These are phyloP conservation scores for Ptilodon capucinus DNA, from an alignment of 2,888 invertebrate species.

Conservation along the genomic window DNA sequence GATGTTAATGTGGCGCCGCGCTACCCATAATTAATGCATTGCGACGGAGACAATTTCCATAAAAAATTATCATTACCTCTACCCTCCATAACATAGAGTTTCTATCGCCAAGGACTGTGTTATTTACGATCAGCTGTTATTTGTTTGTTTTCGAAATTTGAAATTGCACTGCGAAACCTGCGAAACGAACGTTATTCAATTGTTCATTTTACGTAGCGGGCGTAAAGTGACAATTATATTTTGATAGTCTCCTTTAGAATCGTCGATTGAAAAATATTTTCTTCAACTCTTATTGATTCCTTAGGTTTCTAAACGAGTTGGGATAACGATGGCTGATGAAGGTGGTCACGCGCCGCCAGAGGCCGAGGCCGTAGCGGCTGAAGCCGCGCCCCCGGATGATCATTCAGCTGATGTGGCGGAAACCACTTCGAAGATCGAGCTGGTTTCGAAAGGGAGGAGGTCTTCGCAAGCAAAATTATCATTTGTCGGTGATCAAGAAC, in stretches of 20 bases:
- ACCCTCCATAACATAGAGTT: too few relatives aligned
- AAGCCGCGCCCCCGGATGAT: slow-evolving; percentile 23
- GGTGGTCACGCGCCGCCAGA: slow-evolving; percentile 36
- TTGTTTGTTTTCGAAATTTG: not conserved
- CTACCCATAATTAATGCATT: too few relatives aligned
- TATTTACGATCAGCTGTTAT: not conserved
- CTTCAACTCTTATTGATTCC: not conserved
- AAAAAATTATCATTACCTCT: too few relatives aligned
- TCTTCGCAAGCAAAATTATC: slow-evolving; percentile 23
- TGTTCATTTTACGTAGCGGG: too few relatives aligned
- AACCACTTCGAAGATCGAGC: slow-evolving; percentile 44
- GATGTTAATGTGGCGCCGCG: too few relatives aligned
- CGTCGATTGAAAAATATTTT: not conserved
- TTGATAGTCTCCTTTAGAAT: not conserved
- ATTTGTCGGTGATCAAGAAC: slow-evolving; percentile 28
- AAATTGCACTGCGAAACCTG: not conserved
- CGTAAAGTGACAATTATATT: slow-evolving; percentile 6
- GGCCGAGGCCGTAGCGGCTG: slow-evolving; percentile 16
- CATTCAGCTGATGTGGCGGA: slow-evolving; percentile 40
- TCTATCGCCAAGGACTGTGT: too few relatives aligned
- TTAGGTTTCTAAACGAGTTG: not conserved
- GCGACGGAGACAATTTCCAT: too few relatives aligned
- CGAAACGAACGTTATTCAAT: not conserved
- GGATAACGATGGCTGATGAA: slow-evolving; percentile 42
- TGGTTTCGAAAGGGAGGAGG: slow-evolving; percentile 35